Percentiles rank a stretch among this genome's conserved stretches.
These are phyloP conservation scores for Diglossa cyanea DNA, from an alignment of 2,797 vertebrate species.

Conservation along the genomic window DNA sequence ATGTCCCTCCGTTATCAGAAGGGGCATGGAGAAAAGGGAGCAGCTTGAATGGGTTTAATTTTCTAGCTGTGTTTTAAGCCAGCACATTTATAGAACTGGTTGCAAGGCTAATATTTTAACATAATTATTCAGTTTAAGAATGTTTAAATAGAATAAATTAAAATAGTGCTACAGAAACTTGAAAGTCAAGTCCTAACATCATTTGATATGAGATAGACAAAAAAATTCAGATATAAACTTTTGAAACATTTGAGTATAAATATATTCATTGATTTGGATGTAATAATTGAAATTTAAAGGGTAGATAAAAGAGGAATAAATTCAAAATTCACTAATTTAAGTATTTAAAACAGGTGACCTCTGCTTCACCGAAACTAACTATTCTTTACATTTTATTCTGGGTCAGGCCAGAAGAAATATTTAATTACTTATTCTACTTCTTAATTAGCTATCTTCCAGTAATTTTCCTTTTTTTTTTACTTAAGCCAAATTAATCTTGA, in stretches of 20 bases:
- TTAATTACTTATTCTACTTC: neutral
- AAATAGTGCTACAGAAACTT: neutral
- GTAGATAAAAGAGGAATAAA: neutral
- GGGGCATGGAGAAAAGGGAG: neutral
- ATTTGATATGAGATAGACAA: neutral
- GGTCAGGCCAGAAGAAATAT: neutral
- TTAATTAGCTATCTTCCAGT: neutral
- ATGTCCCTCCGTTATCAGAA: rapidly evolving
- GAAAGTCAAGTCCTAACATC: neutral
- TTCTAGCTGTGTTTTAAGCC: neutral
- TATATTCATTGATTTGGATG: neutral
- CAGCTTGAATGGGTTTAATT: neutral
- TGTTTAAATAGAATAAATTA: neutral
- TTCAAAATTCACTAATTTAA: neutral
- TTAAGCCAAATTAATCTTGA: neutral
- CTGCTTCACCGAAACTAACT: neutral
- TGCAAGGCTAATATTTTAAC: neutral
- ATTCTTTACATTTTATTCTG: neutral
- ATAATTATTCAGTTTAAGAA: neutral
- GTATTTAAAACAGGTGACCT: neutral
- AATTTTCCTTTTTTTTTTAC: neutral
- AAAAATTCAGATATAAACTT: neutral
- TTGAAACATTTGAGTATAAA: neutral
- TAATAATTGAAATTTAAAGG: neutral
- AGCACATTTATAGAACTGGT: neutral